Percentiles rank a stretch among this genome's conserved stretches.
Evolutionary conservation across 2,888 invertebrate species (phyloP).

Genomic region (Aromia moschata): DNA sequence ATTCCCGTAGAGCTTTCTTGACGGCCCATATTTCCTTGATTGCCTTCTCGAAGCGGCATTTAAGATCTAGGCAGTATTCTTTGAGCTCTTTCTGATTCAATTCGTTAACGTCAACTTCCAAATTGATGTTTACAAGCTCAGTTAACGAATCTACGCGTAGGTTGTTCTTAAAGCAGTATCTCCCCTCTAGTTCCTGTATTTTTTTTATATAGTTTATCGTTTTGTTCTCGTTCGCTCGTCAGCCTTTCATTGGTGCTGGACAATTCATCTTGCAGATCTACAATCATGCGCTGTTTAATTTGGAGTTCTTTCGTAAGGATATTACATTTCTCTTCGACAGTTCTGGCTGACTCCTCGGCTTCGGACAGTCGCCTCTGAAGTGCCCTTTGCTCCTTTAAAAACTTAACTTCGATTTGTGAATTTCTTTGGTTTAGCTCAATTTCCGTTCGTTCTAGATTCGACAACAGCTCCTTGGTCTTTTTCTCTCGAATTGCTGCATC

Average conservation of each 20-base stretch:
- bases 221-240: conserved; percentile 78
- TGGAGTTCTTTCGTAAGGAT: conserved; percentile 73
- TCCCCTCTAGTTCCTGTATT: conserved; percentile 76
- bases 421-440: conserved; percentile 77
- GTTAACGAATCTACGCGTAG: conserved; percentile 76
- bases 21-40: conserved; percentile 84
- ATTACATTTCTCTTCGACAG: conserved; percentile 74
- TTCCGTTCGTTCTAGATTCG: conserved; percentile 79
- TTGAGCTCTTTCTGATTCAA: conserved; percentile 80
- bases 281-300: conserved; percentile 72
- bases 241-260: conserved; percentile 73
- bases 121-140: conserved; percentile 82
- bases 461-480: conserved; percentile 80
- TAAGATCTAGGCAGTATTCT: conserved; percentile 82
- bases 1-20: conserved; percentile 82
- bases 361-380: conserved; percentile 66
- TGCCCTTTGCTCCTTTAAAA: conserved; percentile 69
- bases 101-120: conserved; percentile 77
- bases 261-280: conserved; percentile 74
- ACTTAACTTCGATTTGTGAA: conserved; percentile 77
- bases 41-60: conserved; percentile 81
- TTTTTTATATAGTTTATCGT: conserved; percentile 77
- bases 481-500: conserved; percentile 78
- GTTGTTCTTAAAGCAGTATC: conserved; percentile 67
- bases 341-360: conserved; percentile 73